These are phyloP conservation scores for Poecilus cupreus DNA, from an alignment of 2,888 invertebrate species.

Conservation along the genomic window DNA sequence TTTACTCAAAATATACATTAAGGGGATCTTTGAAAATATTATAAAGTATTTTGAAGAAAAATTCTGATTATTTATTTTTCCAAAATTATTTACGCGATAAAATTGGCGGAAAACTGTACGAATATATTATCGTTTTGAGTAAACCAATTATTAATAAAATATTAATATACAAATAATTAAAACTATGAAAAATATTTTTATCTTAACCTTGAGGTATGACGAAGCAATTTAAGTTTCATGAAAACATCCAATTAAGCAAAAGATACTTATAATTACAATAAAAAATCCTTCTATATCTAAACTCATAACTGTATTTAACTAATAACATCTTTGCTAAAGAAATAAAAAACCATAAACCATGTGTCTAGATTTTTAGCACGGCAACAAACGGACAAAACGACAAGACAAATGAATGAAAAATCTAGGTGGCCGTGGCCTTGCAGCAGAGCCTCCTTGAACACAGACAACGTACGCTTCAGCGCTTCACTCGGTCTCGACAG, in stretches of 20 bases:
- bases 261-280: not conserved
- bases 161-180: not conserved
- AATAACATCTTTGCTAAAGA: not conserved
- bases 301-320: not conserved
- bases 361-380: not conserved
- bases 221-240: not conserved
- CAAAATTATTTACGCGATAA: too few relatives aligned
- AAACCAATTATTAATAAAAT: not conserved
- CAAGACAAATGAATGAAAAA: not conserved
- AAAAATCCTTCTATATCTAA: not conserved
- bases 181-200: not conserved
- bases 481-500: too few relatives aligned
- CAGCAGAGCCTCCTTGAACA: not conserved
- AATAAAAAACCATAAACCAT: not conserved
- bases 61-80: too few relatives aligned
- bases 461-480: not conserved
- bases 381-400: not conserved
- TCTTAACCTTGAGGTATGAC: not conserved
- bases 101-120: too few relatives aligned
- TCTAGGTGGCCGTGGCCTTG: not conserved
- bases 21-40: too few relatives aligned
- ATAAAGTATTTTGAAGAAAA: too few relatives aligned
- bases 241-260: not conserved
- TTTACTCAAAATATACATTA: too few relatives aligned
- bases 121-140: too few relatives aligned